A percentile compares a stretch with the other conserved stretches of the same genome.
Evolutionary conservation across 2,797 vertebrate species (phyloP).

Genomic region (Anguilla anguilla): DNA sequence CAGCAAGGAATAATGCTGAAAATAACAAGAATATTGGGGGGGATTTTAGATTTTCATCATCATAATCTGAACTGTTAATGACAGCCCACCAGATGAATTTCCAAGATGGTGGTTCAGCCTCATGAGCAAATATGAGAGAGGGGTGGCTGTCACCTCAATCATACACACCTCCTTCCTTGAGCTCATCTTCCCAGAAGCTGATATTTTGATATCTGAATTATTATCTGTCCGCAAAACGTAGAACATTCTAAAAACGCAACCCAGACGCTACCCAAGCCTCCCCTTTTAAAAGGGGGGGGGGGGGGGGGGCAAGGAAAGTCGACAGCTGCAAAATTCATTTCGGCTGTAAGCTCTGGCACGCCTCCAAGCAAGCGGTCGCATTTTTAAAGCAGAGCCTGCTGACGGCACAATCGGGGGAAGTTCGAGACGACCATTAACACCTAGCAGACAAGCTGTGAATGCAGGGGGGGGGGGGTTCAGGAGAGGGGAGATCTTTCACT

Average conservation of each 20-base stretch:
- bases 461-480: not conserved
- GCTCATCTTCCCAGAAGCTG: not conserved
- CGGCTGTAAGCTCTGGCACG: not conserved
- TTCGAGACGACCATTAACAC: not conserved
- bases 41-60: not conserved
- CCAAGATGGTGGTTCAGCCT: not conserved
- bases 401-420: not conserved
- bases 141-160: not conserved
- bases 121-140: not conserved
- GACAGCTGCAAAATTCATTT: not conserved
- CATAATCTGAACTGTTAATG: not conserved
- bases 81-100: not conserved
- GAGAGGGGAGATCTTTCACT: not conserved
- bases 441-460: not conserved
- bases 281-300: not conserved
- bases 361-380: not conserved
- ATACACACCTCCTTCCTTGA: not conserved
- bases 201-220: not conserved
- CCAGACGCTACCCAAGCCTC: not conserved
- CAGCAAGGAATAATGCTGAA: not conserved
- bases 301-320: not conserved
- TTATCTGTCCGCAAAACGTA: not conserved
- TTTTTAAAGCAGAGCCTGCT: not conserved
- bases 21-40: not conserved
- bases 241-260: not conserved